Evolutionary conservation across 64 coral and sea anemone genomes (phyloP).

Genomic region (Hydrozoanthus tunicans): DNA sequence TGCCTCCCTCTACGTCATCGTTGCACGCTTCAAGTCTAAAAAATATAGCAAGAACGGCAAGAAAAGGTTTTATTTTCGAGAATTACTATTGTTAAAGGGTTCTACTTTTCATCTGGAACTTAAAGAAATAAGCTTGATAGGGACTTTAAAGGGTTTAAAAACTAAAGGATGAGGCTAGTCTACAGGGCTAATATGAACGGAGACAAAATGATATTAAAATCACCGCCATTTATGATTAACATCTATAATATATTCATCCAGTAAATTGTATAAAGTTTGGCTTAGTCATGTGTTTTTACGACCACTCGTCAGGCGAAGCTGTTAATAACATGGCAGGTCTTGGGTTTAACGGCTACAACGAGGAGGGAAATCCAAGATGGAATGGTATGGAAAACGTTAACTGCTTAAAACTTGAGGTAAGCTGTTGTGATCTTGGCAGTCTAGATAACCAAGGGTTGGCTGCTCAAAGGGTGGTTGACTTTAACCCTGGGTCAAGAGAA

Average conservation of each 20-base stretch:
- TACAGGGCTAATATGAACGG: no score
- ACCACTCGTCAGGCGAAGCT: constrained; percentile 25
- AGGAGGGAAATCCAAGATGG: constrained; percentile 33
- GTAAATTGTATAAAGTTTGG: neutral
- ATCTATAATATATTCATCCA: no score
- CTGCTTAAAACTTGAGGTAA: constrained; percentile 45
- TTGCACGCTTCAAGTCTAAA: no score
- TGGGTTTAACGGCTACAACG: constrained; percentile 29
- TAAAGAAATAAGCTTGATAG: neutral
- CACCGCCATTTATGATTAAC: no score
- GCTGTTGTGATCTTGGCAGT: neutral
- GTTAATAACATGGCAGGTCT: constrained; percentile 42
- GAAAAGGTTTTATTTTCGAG: no score
- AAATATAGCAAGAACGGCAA: no score
- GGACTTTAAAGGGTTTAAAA: neutral
- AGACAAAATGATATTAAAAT: no score
- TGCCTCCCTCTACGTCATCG: no score
- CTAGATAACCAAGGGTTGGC: neutral
- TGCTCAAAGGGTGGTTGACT: no score
- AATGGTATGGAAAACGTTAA: constrained; percentile 20
- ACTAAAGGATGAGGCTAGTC: neutral
- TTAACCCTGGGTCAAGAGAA: no score
- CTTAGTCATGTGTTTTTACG: neutral
- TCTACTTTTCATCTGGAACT: neutral
- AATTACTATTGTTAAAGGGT: no score